These are phyloP conservation scores for Colletes latitarsis DNA, from an alignment of 1,140 invertebrate genomes.

Conservation along the genomic window DNA sequence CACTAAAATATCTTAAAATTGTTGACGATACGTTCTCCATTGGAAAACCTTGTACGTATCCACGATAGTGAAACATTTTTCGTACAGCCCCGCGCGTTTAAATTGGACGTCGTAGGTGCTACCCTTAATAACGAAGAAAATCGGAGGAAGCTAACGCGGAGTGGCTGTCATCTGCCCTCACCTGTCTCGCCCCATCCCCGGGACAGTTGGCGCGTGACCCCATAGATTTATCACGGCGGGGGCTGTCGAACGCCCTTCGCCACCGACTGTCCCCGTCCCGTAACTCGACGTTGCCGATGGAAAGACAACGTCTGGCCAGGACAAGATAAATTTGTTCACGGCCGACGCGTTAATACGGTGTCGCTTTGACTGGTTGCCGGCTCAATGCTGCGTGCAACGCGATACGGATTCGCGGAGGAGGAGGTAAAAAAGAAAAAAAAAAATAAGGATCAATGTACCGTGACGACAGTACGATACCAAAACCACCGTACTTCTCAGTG, in stretches of 20 bases:
- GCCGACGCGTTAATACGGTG: constrained; percentile 50
- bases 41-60: no score
- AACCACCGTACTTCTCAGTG: no score
- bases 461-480: no score
- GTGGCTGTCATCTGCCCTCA: neutral
- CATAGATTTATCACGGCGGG: constrained; percentile 31
- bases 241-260: constrained; percentile 1
- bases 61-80: no score
- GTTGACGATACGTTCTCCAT: no score
- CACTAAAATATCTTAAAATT: no score
- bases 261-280: neutral
- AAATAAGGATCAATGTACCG: no score
- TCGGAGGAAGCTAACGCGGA: neutral
- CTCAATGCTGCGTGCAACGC: constrained; percentile 30
- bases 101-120: neutral
- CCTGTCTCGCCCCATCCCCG: neutral
- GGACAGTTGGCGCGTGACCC: neutral
- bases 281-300: constrained; percentile 40
- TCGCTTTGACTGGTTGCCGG: constrained; percentile 43
- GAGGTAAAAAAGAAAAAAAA: no score
- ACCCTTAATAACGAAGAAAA: neutral
- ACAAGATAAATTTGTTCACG: constrained; percentile 64
- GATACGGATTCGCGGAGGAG: neutral
- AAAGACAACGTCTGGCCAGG: constrained; percentile 59
- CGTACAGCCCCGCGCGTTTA: neutral